Evolutionary conservation across 1,140 invertebrate species (phyloP), one percentile per base, ranked within the genome.

Genomic region (Gonatopus flavifemur): DNA sequence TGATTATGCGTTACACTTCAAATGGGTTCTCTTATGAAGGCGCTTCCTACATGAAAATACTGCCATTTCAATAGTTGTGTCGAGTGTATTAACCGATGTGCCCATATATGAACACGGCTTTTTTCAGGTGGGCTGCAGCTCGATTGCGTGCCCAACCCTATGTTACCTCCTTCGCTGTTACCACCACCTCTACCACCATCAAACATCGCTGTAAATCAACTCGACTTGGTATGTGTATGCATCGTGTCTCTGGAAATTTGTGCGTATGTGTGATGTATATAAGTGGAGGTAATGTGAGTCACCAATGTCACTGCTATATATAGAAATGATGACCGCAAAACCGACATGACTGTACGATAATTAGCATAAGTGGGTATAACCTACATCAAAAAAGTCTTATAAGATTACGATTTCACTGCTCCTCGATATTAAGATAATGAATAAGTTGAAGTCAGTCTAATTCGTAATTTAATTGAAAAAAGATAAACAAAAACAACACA

Each of bases 241-340:
- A 59, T 40, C 44, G 40, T 19, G 31, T 45, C n/a, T n/a, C 9
- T 36, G 35, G 35, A 15, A n/a, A 39, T 39, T 9, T 39, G 19
- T 39, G 24, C 37, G 19, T 24, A 25, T 6, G 15, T 6, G 37
- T 39, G 24, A 12, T n/a, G 2, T 3, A 8, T 5, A 10, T 36
- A 10, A 18, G n/a, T 25, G 39, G 28, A 30, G 21, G 37, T 45
- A 45, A 59, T 49, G 55, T 74, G 74, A 76, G 54, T 74, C 72
- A 76, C 59, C 68, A 72, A 73, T 76, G 67, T 69, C 65, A 72
- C 45, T 55, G 62, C 70, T 76, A 74, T 74, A 74, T 74, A 74
- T 76, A 76, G 66, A 62, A 33, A 52, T 51, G 52, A 66, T 64
- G 61, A 56, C 55, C 55, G 55, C 59, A 64, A 59, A 54, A 59